Conservation (phyloP, 2,888 invertebrate genomes). For the Scaptomyza reducta region DNA sequence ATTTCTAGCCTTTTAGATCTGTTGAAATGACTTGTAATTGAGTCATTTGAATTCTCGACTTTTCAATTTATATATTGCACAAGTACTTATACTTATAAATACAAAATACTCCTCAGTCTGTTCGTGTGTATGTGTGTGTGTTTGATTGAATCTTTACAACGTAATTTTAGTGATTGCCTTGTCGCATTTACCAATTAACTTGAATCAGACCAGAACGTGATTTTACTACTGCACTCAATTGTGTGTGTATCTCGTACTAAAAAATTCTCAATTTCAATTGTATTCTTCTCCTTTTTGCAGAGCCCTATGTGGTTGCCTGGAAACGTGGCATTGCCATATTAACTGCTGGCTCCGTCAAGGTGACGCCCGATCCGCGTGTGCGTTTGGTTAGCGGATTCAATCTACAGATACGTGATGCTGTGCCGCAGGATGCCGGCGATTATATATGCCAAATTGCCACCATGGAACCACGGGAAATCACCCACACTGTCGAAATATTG, state of each 20-base stretch:
- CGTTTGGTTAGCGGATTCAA: conserved; percentile 87
- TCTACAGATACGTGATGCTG: conserved; percentile 87
- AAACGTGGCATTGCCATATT: conserved; percentile 88
- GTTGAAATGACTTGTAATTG: conserved; percentile 75
- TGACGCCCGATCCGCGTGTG: conserved; percentile 87
- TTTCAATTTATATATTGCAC: conserved; percentile 70
- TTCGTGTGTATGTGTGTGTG: conserved; percentile 3
- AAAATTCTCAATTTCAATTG: conserved; percentile 3
- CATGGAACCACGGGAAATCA: conserved; percentile 87
- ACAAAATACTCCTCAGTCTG: not conserved
- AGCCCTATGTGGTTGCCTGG: conserved; percentile 87
- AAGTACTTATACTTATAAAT: conserved; percentile 25
- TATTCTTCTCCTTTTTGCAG: conserved; percentile 80
- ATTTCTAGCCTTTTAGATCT: conserved; percentile 79
- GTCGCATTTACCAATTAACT: conserved; percentile 53
- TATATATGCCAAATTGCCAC: conserved; percentile 89
- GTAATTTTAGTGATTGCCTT: conserved; percentile 65
- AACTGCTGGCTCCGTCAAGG: conserved; percentile 87
- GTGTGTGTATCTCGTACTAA: conserved; percentile 8
- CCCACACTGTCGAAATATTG: conserved; percentile 88
- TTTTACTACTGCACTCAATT: conserved; percentile 21
- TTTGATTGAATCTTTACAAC: conserved; percentile 64
- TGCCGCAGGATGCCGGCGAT: conserved; percentile 88
- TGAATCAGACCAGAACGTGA: conserved; percentile 33
- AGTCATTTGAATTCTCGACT: conserved; percentile 77